Percentiles rank a stretch among this genome's conserved stretches.
Conservation (phyloP, 2,888 invertebrate genomes). For the Scaptomyza parva region DNA sequence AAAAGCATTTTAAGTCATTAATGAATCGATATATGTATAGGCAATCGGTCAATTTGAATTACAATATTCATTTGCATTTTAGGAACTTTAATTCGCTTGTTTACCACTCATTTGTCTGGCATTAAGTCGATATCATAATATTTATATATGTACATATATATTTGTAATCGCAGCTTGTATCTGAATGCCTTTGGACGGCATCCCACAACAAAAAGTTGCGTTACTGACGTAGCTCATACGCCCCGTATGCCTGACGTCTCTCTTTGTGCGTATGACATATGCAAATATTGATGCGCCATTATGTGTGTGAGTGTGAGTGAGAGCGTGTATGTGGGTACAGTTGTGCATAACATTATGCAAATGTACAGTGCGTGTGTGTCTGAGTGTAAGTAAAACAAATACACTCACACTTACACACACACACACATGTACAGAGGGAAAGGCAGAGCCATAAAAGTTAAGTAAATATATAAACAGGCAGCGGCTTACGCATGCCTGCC, state of each 20-base stretch:
- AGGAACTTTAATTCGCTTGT: slow-evolving; percentile 30
- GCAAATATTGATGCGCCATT: slow-evolving; percentile 66
- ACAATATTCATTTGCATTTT: slow-evolving; percentile 9
- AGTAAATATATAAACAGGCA: slow-evolving; percentile 77
- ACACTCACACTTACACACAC: slow-evolving; percentile 33
- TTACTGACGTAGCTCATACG: slow-evolving; percentile 29
- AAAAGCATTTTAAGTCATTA: background rate
- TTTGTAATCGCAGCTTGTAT: slow-evolving; percentile 31
- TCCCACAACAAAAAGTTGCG: background rate
- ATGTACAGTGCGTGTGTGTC: slow-evolving; percentile 30
- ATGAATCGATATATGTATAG: background rate
- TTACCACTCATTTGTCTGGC: slow-evolving; percentile 43
- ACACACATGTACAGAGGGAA: slow-evolving; percentile 21
- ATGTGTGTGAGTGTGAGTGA: slow-evolving; percentile 19
- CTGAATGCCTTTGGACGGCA: slow-evolving; percentile 10
- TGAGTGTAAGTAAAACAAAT: slow-evolving; percentile 44
- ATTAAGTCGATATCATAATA: slow-evolving; percentile 39
- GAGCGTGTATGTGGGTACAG: slow-evolving; percentile 39
- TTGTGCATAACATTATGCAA: slow-evolving; percentile 67
- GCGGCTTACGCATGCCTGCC: slow-evolving; percentile 67
- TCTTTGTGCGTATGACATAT: slow-evolving; percentile 72
- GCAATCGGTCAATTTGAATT: slow-evolving; percentile 6
- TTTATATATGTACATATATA: slow-evolving; percentile 11
- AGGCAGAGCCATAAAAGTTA: slow-evolving; percentile 62
- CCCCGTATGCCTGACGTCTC: slow-evolving; percentile 29